Evolutionary conservation across 1,140 invertebrate species (phyloP), one percentile per base, ranked within the genome.

Genomic region (Melitaea cinxia): DNA sequence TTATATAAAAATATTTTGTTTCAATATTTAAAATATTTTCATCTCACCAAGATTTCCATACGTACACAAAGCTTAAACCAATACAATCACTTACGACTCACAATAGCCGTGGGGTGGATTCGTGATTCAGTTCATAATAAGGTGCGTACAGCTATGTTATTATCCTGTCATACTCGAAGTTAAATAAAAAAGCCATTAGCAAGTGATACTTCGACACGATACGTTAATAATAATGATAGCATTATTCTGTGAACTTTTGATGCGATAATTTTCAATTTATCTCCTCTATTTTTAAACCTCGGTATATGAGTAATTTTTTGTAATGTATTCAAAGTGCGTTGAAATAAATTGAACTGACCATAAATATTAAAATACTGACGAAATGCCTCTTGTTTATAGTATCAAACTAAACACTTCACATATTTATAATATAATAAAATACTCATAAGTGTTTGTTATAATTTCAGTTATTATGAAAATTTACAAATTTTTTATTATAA

Each of bases 71-170:
- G 49, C 33, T 53, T 15, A 65, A 65, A 58, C 24, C 45, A 65
- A 65, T 57, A 65, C 47, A 58, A 64, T 19, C 21, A 37, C 21
- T 45, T 47, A 55, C 52, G 26, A 39, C 10, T 7, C n/a, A 28
- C 9, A 17, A 56, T 63, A 14, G 28, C 52, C 39, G 26, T 33
- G 5, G 53, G 61, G 53, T 47, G 42, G 30, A 63, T 42, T 50
- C 63, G 55, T 65, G 63, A 42, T 58, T 53, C 55, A 24, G 63
- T 50, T 58, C 63, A 17, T 53, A 58, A 58, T 58, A 57, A 52
- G 53, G 37, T 37, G 50, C 63, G 33, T 58, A 56, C 50, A 55
- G 53, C 65, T 59, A 9, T 30, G 56, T 60, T 56, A 67, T 67
- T 67, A 67, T 47, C 30, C 52, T 67, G 65, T 61, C 65, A 55